Conservation (phyloP, 2,113 vertebrate species). For the Jaculus jaculus region DNA sequence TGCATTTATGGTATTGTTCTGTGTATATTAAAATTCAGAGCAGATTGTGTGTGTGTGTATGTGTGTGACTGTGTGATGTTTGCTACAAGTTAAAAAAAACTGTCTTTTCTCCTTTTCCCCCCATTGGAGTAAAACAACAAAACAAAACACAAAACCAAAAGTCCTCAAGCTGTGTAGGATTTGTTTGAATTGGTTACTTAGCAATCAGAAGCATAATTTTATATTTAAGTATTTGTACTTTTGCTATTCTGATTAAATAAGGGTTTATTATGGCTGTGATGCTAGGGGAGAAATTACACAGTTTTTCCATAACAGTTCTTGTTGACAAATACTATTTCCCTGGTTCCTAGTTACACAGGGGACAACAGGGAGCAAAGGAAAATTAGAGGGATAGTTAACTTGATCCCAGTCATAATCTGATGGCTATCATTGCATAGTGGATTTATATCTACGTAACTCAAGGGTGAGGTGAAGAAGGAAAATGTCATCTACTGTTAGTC, state of each 20-base stretch:
- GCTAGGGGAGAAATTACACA: constrained; percentile 41
- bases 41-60: background rate
- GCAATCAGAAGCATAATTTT: constrained; percentile 60
- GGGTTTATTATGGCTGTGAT: constrained; percentile 2
- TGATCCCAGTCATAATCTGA: background rate
- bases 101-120: background rate
- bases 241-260: constrained; percentile 62
- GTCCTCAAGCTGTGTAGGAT: background rate
- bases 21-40: constrained; percentile 8
- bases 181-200: constrained; percentile 67
- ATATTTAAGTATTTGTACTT: constrained; percentile 62
- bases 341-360: constrained; percentile 3
- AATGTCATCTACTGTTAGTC: constrained; percentile 9
- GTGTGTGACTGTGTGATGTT: background rate
- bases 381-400: constrained; percentile 41
- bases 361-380: constrained; percentile 18
- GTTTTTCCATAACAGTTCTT: constrained; percentile 1
- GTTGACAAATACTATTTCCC: background rate
- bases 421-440: background rate
- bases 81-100: constrained; percentile 13
- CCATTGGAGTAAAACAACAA: background rate
- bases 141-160: background rate
- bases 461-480: background rate
- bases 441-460: constrained; percentile 9
- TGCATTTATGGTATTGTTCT: background rate